Evolutionary conservation across 2,797 vertebrate genomes (phyloP).

Genomic region (Sebastiscus albofasciatus): DNA sequence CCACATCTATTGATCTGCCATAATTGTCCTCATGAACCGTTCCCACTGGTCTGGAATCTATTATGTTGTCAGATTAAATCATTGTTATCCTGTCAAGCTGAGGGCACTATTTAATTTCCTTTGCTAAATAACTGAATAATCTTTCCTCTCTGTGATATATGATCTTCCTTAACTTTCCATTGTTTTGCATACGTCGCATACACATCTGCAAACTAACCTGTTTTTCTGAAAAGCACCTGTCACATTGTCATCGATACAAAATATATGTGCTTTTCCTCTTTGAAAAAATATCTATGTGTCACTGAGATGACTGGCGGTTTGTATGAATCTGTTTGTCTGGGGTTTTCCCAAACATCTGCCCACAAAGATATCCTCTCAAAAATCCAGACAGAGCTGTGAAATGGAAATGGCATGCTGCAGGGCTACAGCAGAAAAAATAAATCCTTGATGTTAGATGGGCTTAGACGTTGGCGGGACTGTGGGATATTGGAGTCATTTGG

Average conservation of each 20-base stretch:
- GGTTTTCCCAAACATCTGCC: constrained; percentile 24
- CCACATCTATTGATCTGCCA: constrained; percentile 31
- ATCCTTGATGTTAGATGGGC: constrained; percentile 35
- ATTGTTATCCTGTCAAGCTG: constrained; percentile 30
- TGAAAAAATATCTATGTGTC: background rate
- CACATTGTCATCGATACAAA: background rate
- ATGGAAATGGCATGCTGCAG: constrained; percentile 35
- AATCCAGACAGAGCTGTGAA: constrained; percentile 40
- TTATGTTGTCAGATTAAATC: constrained; percentile 40
- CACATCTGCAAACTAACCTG: constrained; percentile 1
- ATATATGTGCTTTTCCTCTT: background rate
- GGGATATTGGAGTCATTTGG: constrained; percentile 31
- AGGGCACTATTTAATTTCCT: constrained; percentile 19
- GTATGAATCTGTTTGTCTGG: constrained; percentile 6
- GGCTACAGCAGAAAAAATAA: constrained; percentile 21
- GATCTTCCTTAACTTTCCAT: background rate
- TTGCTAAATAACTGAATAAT: constrained; percentile 29
- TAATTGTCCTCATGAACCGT: constrained; percentile 21
- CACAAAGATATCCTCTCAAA: constrained; percentile 18
- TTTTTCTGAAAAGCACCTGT: background rate
- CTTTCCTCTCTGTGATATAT: constrained; percentile 1
- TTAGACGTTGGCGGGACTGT: constrained; percentile 33
- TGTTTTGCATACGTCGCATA: background rate
- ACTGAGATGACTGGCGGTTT: background rate
- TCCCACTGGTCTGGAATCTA: constrained; percentile 49